Conservation (phyloP, 30 jellyfish, hydroid and myxozoan genomes). For the Catostylus mosaicus region DNA sequence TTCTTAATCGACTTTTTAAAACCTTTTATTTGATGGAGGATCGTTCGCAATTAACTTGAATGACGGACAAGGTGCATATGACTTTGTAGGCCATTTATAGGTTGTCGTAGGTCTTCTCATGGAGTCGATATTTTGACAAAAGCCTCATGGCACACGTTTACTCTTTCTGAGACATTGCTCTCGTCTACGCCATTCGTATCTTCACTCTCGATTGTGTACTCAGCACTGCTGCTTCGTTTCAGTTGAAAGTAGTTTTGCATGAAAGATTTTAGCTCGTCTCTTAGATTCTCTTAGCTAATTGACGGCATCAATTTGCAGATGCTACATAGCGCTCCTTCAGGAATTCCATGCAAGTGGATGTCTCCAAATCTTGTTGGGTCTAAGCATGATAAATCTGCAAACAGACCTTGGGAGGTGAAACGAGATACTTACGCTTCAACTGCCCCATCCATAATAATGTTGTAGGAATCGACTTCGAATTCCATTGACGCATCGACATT, state of each 20-base stretch:
- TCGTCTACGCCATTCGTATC: not conserved
- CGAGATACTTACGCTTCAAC: constrained; percentile 22
- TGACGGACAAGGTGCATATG: too few species aligned
- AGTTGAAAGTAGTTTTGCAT: constrained; percentile 15
- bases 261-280: constrained; percentile 14
- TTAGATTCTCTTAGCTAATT: constrained; percentile 5
- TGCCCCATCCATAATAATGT: constrained; percentile 13
- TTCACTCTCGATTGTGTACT: not conserved
- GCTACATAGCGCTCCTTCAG: constrained; percentile 10
- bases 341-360: not conserved
- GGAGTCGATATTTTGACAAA: not conserved
- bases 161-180: too few species aligned
- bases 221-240: constrained; percentile 3
- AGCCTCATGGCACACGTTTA: not conserved
- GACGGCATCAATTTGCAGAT: constrained; percentile 18
- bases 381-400: constrained; percentile 19
- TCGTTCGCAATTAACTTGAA: too few species aligned
- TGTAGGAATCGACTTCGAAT: constrained; percentile 3
- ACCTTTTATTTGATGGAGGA: too few species aligned
- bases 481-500: constrained; percentile 16
- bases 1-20: too few species aligned
- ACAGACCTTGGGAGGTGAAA: constrained; percentile 17
- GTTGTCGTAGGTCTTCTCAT: constrained; percentile 1
- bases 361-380: constrained; percentile 18
- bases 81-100: not conserved